A percentile compares a stretch with the other conserved stretches of the same genome.
phyloP scores from a whole-genome alignment of 1,140 invertebrate genomes.

The Heliconius himera region DNA sequence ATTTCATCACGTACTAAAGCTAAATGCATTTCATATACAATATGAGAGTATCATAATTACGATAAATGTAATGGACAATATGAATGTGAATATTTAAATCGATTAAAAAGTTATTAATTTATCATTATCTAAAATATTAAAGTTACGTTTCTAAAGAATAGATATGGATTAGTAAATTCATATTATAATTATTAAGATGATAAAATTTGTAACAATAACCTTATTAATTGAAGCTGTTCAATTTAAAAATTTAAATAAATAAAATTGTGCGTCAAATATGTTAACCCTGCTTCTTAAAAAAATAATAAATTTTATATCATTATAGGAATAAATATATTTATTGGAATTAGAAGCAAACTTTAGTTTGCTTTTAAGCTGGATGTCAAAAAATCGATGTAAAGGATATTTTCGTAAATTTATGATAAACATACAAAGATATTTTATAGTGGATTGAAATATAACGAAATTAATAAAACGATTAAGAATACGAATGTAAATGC shows the following conservation, averaged over 20 bases:
- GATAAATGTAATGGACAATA: conserved; percentile 21
- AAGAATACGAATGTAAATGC: no score
- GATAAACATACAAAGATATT: no score
- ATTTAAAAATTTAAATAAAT: background rate
- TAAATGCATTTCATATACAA: conserved; percentile 31
- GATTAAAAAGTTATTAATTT: conserved; percentile 15
- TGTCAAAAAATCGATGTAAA: no score
- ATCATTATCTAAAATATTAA: conserved; percentile 24
- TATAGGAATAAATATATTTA: background rate
- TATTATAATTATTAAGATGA: background rate
- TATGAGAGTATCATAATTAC: background rate
- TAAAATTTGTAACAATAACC: conserved; percentile 1
- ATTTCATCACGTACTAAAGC: conserved; percentile 15
- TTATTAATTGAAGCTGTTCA: background rate
- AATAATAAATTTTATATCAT: conserved; percentile 7
- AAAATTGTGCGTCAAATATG: conserved; percentile 34
- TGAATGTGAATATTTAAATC: conserved; percentile 16
- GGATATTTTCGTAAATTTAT: no score
- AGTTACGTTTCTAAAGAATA: conserved; percentile 21
- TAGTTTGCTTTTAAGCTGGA: no score
- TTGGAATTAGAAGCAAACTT: no score
- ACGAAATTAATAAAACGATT: no score
- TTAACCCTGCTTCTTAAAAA: conserved; percentile 31
- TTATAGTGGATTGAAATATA: no score
- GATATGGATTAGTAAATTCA: conserved; percentile 31